Evolutionary conservation across 2,797 vertebrate species (phyloP).

Genomic region (Menidia menidia): DNA sequence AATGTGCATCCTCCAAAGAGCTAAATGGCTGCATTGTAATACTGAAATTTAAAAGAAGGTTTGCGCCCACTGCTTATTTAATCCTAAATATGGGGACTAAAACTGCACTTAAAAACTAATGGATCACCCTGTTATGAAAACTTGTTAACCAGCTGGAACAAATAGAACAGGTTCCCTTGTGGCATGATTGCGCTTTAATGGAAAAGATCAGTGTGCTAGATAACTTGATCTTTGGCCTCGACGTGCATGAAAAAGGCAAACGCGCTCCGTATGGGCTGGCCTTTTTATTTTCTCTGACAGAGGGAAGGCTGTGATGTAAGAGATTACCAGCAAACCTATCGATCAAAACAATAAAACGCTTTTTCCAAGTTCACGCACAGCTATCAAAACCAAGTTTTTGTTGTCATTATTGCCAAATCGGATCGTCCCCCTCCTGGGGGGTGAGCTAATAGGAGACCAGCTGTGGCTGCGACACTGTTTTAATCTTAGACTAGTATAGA

Average conservation of each 20-base stretch:
- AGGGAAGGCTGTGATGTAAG: conserved; percentile 20
- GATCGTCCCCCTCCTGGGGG: conserved; percentile 28
- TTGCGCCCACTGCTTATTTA: too few species aligned
- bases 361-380: conserved; percentile 29
- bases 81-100: not conserved
- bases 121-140: conserved; percentile 25
- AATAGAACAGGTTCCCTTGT: conserved; percentile 48
- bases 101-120: conserved; percentile 24
- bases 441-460: conserved; percentile 50
- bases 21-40: too few species aligned
- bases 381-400: conserved; percentile 13
- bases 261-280: not conserved
- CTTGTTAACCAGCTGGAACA: conserved; percentile 33
- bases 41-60: too few species aligned
- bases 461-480: conserved; percentile 61
- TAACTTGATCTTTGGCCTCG: conserved; percentile 35
- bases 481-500: conserved; percentile 37
- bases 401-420: conserved; percentile 32
- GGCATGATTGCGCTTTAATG: conserved; percentile 53
- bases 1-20: too few species aligned
- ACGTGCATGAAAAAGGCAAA: conserved; percentile 19
- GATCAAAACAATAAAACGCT: conserved; percentile 27
- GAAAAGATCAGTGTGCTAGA: conserved; percentile 62
- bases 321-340: conserved; percentile 29
- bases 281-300: conserved; percentile 20